These are phyloP conservation scores for Cyrtonyx montezumae DNA, from an alignment of 2,113 vertebrate genomes.

Conservation along the genomic window DNA sequence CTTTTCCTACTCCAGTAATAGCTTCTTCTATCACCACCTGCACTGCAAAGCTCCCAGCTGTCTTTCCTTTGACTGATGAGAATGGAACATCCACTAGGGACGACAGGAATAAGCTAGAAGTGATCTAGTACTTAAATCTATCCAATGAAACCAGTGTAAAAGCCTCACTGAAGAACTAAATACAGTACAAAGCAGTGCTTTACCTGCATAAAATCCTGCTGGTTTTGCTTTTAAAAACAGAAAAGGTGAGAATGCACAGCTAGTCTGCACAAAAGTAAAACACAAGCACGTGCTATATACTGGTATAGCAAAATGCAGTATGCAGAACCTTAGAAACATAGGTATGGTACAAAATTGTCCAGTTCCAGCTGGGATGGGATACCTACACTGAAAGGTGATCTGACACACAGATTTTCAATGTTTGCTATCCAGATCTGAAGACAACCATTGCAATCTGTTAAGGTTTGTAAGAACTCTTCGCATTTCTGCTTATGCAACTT, in stretches of 20 bases:
- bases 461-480: neutral
- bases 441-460: neutral
- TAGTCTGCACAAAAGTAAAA: neutral
- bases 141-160: neutral
- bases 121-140: neutral
- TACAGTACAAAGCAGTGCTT: neutral
- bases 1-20: neutral
- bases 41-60: neutral
- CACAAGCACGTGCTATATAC: accelerated
- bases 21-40: neutral
- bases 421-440: neutral
- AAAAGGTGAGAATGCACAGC: neutral
- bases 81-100: neutral
- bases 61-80: neutral
- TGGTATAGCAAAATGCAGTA: neutral
- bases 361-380: accelerated
- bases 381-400: neutral
- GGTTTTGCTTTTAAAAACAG: neutral
- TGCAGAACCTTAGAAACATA: neutral
- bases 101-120: neutral
- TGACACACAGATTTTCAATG: neutral
- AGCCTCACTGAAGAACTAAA: neutral
- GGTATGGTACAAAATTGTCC: neutral
- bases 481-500: neutral
- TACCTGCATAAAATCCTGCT: neutral